A percentile compares a stretch with the other conserved stretches of the same genome.
Evolutionary conservation across 37 sponge, comb jelly and placozoan genomes (phyloP).

Genomic region (Mnemiopsis leidyi): DNA sequence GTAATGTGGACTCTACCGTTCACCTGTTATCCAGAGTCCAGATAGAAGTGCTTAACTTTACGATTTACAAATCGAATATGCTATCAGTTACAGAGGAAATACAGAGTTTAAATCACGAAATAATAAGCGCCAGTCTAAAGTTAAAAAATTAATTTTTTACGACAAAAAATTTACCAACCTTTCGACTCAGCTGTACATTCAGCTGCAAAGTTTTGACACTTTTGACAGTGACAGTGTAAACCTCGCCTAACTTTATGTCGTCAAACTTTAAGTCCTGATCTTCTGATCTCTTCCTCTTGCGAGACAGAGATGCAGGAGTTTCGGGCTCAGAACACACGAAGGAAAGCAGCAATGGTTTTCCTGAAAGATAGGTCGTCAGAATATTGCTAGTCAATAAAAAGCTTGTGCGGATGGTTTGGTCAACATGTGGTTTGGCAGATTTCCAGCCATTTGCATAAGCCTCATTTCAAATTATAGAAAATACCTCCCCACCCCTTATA

Average conservation of each 20-base stretch:
- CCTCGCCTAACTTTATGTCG: conserved; percentile 8
- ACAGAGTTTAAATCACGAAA: no score
- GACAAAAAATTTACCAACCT: no score
- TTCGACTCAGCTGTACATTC: conserved; percentile 28
- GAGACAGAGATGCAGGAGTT: not conserved
- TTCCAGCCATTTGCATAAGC: no score
- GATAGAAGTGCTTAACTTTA: not conserved
- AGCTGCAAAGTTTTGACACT: conserved; percentile 17
- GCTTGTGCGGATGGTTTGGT: no score
- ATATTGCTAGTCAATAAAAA: not conserved
- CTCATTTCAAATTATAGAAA: no score
- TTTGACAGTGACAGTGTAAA: conserved; percentile 55
- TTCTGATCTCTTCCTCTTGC: not conserved
- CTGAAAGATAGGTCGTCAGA: not conserved
- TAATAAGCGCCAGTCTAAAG: no score
- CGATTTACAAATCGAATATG: not conserved
- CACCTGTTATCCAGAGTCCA: not conserved
- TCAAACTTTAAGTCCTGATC: conserved; percentile 24
- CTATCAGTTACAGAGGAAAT: conserved; percentile 17
- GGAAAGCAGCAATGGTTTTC: not conserved
- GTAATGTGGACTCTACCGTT: conserved; percentile 52
- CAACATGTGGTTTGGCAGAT: no score
- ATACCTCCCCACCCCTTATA: no score
- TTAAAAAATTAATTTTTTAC: no score
- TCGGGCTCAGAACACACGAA: not conserved